Base-by-base conservation (phyloP, 2,888 invertebrate species). In the Sicus ferrugineus region DNA sequence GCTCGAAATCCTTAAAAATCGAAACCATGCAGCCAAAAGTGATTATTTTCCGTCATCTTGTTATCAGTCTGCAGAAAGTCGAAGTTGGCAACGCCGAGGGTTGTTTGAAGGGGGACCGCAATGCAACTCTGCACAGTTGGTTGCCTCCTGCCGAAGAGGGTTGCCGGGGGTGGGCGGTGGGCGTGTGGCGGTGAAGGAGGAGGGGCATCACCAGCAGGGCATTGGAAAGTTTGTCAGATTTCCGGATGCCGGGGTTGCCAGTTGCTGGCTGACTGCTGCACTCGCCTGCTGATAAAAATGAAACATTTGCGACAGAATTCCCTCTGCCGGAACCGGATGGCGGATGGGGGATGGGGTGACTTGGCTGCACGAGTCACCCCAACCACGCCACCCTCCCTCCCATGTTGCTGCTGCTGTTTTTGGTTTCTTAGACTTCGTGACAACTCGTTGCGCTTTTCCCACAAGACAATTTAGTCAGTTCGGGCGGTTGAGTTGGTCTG, bases 391-490 rank as follows among this genome's bases (percentile, higher is more conserved):
- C 21, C 4, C 23, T 52, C 23, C 19, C 21, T 52, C 7, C 11
- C 9, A 9, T n/a, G 46, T 46, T n/a, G 14, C 9, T 46, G 14
- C n/a, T n/a, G n/a, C 11, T 42, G 42, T 61, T 61, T 21, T 11
- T 38, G 59, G 28, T 50, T 50, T 64, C 23, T 52, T 19, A 28
- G 34, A 50, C 31, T 48, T 59, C 28, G 28, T 58, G 46, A 56
- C 31, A 66, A 38, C 38, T 54, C 38, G 67, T 67, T 67, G 67
- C 67, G 67, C 67, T 67, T 67, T 67, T 59, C 11, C 14, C 48
- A 42, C 11, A 26, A 54, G 5, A 16, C 46, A 6, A 19, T 46
- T 46, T 14, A 46, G n/a, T 16, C 46, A 9, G 9, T 46, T 46
- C 9, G 11, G 16, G 23, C 26, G 54, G 14, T 54, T 6, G 54